phyloP scores from a whole-genome alignment of 2,797 vertebrate species.

The Enteromius paludinosus region DNA sequence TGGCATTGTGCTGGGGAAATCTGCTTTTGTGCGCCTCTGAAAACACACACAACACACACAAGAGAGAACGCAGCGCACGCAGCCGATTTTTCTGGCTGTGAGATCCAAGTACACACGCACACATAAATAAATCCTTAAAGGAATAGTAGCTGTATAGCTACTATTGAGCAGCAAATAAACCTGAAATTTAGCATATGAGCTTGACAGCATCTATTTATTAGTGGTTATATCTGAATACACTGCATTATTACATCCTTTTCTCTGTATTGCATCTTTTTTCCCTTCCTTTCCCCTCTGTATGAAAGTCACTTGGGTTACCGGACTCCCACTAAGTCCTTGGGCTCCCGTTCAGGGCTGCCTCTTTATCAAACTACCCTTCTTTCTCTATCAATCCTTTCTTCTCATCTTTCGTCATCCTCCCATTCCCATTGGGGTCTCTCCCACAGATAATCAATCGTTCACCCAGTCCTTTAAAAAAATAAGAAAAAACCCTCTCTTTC shows the following conservation, averaged over 20 bases:
- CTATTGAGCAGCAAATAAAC: neutral
- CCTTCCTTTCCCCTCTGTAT: slow-evolving; percentile 15
- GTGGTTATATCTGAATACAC: neutral
- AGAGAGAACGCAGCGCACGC: neutral
- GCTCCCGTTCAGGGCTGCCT: slow-evolving; percentile 6
- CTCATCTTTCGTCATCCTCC: slow-evolving; percentile 15
- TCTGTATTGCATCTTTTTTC: slow-evolving; percentile 7
- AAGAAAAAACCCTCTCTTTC: slow-evolving; percentile 32
- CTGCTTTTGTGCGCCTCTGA: slow-evolving; percentile 29
- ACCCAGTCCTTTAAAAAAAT: slow-evolving; percentile 13
- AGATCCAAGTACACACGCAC: slow-evolving; percentile 10
- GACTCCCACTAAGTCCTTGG: slow-evolving; percentile 20
- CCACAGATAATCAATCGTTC: slow-evolving; percentile 29
- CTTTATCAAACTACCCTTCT: slow-evolving; percentile 7
- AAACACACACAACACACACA: slow-evolving; percentile 19
- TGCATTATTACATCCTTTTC: slow-evolving; percentile 27
- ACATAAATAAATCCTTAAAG: slow-evolving; percentile 1
- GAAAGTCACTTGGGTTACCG: slow-evolving; percentile 20
- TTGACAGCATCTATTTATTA: too few relatives aligned
- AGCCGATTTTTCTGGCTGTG: slow-evolving; percentile 2
- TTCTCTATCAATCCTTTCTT: slow-evolving; percentile 1
- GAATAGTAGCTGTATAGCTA: neutral
- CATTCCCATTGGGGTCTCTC: slow-evolving; percentile 4
- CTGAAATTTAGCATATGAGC: neutral
- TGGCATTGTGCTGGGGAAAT: slow-evolving; percentile 29